Base-by-base conservation (phyloP, 2,797 vertebrate genomes). In the Sebastiscus tertius region DNA sequence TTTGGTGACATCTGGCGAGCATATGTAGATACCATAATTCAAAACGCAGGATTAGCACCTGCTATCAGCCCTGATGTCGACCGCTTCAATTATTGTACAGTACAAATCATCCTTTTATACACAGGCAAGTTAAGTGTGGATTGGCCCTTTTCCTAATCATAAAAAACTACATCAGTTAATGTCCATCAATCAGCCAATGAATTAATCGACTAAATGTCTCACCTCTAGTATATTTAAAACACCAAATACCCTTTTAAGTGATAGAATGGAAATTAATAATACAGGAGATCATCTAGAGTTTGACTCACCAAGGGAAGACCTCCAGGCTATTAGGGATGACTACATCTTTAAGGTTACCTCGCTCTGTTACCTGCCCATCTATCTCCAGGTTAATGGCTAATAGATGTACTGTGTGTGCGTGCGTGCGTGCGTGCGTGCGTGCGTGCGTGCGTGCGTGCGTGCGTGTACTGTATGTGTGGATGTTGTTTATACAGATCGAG, bases 401-500 rank as follows among this genome's bases (percentile, higher is more conserved):
- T 46, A 54, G 46, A 60, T 64, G 42, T 8, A 31, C 24, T 26
- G 58, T 67, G 75, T 65, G 39, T 31, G 27, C 14, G 56, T 62
- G 75, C 42, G 36, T 29, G 26, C 34, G 65, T 22, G 29, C 5
- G 55, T 62, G 75, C 60, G 34, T 27, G 26, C 24, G 65, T 22
- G 31, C 7, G 56, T 42, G 66, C 56, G 39, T 14, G 12, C 18
- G 29, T 24, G 31, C 13, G 24, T 58, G 72, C 56, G 36, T 39
- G 36, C 55, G 4, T 34, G 4, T 31, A 3, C 14, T 70, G 9
- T 68, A 2, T 87, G 74, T 86, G 87, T 86, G 42, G 34, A 31
- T 80, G 65, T 81, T 81, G 71, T 89, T 87, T 77, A 72, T 75
- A 72, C 64, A 56, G 84, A 76, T 76, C 9, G 75, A 88, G 84